Evolutionary conservation across 2,888 invertebrate species (phyloP).

Genomic region (Megamerina dolium): DNA sequence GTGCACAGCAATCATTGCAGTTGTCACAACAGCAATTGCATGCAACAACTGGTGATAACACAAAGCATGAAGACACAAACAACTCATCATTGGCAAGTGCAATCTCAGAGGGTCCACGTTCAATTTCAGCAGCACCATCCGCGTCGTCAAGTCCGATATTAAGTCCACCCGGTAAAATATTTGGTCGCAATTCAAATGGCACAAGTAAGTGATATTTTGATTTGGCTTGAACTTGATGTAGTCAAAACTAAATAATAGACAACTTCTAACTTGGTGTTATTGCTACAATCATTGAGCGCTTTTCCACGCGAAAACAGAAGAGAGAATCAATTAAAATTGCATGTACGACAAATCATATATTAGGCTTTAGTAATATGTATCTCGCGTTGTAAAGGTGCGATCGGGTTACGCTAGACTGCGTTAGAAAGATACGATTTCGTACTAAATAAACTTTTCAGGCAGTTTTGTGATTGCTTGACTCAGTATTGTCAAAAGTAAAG

Average conservation of each 20-base stretch:
- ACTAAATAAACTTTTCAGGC: no score
- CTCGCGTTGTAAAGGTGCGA: no score
- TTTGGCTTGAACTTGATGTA: neutral
- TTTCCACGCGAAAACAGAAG: neutral
- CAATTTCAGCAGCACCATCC: slow-evolving; percentile 44
- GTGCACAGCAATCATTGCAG: slow-evolving; percentile 2
- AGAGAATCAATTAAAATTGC: neutral
- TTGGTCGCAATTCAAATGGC: slow-evolving; percentile 48
- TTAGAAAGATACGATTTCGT: no score
- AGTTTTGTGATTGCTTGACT: no score
- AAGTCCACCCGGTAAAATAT: slow-evolving; percentile 48
- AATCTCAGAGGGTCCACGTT: slow-evolving; percentile 43
- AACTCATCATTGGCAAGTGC: slow-evolving; percentile 37
- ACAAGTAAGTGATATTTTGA: slow-evolving; percentile 42
- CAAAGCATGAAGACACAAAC: slow-evolving; percentile 37
- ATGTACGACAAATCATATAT: neutral
- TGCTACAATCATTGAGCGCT: no score
- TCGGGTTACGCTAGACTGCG: no score
- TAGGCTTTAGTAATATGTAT: no score
- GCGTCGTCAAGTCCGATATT: slow-evolving; percentile 49
- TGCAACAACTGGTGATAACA: slow-evolving; percentile 17
- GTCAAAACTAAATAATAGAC: no score
- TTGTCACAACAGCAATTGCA: slow-evolving; percentile 17
- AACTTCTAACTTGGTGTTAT: no score
- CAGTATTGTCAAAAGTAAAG: no score